Conservation (phyloP, 2,797 vertebrate genomes). For the Geotrypetes seraphini region DNA sequence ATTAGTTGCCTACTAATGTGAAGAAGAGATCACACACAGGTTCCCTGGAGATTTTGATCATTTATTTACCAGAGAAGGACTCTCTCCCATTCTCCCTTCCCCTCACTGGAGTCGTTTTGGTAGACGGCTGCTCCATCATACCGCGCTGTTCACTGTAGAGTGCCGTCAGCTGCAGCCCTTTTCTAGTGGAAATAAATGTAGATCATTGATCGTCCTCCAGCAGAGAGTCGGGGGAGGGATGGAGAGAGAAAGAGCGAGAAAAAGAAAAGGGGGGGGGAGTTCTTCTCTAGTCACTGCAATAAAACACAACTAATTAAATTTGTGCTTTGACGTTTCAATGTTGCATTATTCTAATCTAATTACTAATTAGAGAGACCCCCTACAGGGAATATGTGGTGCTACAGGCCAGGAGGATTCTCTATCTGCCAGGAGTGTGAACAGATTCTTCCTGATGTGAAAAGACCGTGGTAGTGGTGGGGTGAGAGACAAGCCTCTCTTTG, state of each 20-base stretch:
- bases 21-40: constrained; percentile 9
- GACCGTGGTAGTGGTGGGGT: no score
- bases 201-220: background rate
- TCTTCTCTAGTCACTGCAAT: constrained; percentile 20
- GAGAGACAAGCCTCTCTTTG: no score
- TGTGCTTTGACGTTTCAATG: constrained; percentile 18
- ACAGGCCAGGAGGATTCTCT: constrained; percentile 21
- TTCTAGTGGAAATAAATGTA: constrained; percentile 21
- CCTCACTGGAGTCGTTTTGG: background rate
- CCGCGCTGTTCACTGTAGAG: background rate
- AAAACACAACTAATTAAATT: constrained; percentile 21
- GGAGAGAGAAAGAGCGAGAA: no score
- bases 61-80: constrained; percentile 1
- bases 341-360: constrained; percentile 11
- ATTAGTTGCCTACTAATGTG: background rate
- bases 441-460: no score
- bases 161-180: background rate
- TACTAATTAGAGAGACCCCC: constrained; percentile 16
- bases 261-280: no score
- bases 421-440: no score
- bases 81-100: background rate
- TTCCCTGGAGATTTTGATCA: constrained; percentile 6
- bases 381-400: constrained; percentile 4
- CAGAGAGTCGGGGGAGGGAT: background rate
- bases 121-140: background rate